Evolutionary conservation across 2,888 invertebrate genomes (phyloP), one percentile per base, ranked within the genome.

Genomic region (Masnerella sp.): DNA sequence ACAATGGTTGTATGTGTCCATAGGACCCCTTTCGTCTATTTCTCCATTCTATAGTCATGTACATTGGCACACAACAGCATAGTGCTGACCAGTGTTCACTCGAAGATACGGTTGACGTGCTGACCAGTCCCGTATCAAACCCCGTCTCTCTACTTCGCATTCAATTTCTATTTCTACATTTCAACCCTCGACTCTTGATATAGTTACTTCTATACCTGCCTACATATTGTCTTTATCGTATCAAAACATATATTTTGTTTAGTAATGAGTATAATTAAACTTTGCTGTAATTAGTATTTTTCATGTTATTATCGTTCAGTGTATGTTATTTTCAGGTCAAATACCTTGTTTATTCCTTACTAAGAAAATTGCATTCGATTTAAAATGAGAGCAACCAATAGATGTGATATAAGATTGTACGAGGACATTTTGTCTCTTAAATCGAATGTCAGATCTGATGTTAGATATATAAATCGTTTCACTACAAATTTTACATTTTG

Each of bases 71-170:
- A 77, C 70, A 78, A 76, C 75, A 56, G 77, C 76, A 78, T 81
- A 81, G 83, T 83, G 82, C 82, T 82, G 84, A 85, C 83, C 85
- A 81, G 82, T 83, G 84, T 84, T 84, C 84, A 77, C 76, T 79
- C 82, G 81, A 85, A 85, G 85, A 85, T 84, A 85, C 85, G 85
- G 81, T 85, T 84, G 85, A 85, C 85, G 85, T 81, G 81, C 71
- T 76, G 73, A 40, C 75, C 76, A 70, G 71, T 70, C 65, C 73
- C 47, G 67, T 73, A 67, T 71, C 78, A 67, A 67, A 58, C 73
- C 74, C 61, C 67, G 38, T 76, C 74, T 65, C 74, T 75, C 52
- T 65, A 40, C 75, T 75, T 65, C 75, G 78, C 79, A 82, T 83
- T 82, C 83, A 83, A 81, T 82, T 83, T 81, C 81, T 80, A 78